These are phyloP conservation scores for Melanotaenia duboulayi DNA, from an alignment of 2,113 vertebrate genomes.

Conservation along the genomic window DNA sequence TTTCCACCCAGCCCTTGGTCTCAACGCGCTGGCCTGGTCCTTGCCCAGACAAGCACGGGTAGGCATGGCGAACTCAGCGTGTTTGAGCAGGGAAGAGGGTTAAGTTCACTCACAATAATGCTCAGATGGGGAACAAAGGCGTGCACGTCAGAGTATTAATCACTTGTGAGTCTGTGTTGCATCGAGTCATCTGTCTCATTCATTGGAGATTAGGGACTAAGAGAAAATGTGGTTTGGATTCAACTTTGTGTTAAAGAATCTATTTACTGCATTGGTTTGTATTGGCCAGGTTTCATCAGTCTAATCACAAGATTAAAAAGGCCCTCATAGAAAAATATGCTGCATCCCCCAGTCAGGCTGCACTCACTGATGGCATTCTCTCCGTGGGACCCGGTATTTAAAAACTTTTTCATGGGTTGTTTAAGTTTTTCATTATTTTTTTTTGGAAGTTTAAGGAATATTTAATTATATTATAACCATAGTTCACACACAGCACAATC, in stretches of 20 bases:
- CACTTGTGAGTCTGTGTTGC: slow-evolving; percentile 46
- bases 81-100: slow-evolving; percentile 56
- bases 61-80: slow-evolving; percentile 43
- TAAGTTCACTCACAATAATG: slow-evolving; percentile 46
- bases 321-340: slow-evolving; percentile 17
- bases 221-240: slow-evolving; percentile 24
- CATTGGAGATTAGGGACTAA: slow-evolving; percentile 40
- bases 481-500: too few relatives aligned
- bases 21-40: slow-evolving; percentile 18
- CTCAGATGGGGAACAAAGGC: slow-evolving; percentile 55
- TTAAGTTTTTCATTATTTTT: neutral
- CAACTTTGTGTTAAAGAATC: neutral
- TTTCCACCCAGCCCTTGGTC: slow-evolving; percentile 39
- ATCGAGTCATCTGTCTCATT: slow-evolving; percentile 35
- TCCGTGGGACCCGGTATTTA: neutral
- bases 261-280: slow-evolving; percentile 19
- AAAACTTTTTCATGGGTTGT: neutral
- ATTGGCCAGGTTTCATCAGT: slow-evolving; percentile 15
- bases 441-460: too few relatives aligned
- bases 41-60: slow-evolving; percentile 64
- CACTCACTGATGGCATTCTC: slow-evolving; percentile 1
- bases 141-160: slow-evolving; percentile 56
- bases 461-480: too few relatives aligned
- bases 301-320: slow-evolving; percentile 31
- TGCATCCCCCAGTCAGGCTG: slow-evolving; percentile 11